These are phyloP conservation scores for Drosophila emarginata DNA, from an alignment of 2,888 invertebrate genomes.

Conservation along the genomic window DNA sequence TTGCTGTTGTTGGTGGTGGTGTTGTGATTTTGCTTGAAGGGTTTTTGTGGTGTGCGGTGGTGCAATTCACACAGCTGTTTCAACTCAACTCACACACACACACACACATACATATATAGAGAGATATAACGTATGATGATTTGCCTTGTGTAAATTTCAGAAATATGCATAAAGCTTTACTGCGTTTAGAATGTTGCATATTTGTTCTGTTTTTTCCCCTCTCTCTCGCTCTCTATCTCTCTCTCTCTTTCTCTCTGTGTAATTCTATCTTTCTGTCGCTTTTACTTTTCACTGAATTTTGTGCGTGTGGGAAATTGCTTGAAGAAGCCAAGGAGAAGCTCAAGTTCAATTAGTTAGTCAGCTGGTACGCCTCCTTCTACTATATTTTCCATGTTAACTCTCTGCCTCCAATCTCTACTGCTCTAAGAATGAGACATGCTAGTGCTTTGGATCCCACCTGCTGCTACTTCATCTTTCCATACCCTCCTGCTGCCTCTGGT, in stretches of 20 bases:
- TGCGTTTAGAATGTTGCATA: conserved; percentile 13
- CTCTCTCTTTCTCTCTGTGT: neutral
- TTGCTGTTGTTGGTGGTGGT: conserved; percentile 7
- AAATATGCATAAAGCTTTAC: conserved; percentile 6
- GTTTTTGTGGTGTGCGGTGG: conserved; percentile 17
- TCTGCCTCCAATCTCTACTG: neutral
- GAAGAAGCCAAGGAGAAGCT: conserved; percentile 18
- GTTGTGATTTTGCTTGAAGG: conserved; percentile 22
- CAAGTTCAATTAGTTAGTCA: conserved; percentile 42
- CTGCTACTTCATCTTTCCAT: neutral
- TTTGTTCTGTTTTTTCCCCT: conserved; percentile 1
- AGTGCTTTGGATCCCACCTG: neutral
- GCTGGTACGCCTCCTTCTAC: neutral
- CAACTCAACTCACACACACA: neutral
- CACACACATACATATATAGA: neutral
- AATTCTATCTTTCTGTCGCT: neutral
- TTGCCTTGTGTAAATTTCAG: neutral
- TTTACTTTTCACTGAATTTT: neutral
- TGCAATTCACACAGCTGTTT: neutral
- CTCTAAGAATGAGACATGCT: no score
- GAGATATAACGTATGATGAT: neutral
- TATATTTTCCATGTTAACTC: neutral
- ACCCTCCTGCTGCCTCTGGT: neutral
- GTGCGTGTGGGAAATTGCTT: neutral
- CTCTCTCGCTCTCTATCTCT: neutral